Evolutionary conservation across 2,888 invertebrate species (phyloP), one percentile per base, ranked within the genome.

Genomic region (Lypha dubia): DNA sequence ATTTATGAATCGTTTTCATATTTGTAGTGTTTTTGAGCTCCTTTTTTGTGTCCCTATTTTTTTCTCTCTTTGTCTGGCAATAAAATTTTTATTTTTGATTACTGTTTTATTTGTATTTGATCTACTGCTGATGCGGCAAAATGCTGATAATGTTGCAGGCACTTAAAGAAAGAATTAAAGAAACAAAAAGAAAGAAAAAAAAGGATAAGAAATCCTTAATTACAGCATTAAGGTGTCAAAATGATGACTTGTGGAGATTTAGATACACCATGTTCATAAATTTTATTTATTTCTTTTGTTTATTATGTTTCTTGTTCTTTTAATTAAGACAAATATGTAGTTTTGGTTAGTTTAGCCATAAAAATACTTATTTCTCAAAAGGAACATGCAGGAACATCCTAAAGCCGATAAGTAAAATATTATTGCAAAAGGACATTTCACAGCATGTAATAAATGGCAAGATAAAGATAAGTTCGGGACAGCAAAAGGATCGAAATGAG

Each of bases 151-250:
- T 87, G 88, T 83, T 87, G 85, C 53, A 35, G 11, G 4, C 7
- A 41, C 17, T 22, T 24, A 24, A 38, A 38, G 62, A 38, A 15
- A 15, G n/a, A n/a, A n/a, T n/a, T 41, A 41, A 41, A 41, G 9
- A 46, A 70, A 28, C 9, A 20, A 0, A 35, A 20, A 22, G 1
- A 24, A n/a, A n/a, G 35, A 8, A 32, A 8, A 38, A 41, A 49
- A 62, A 70, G 62, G 49, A 70, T 51, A 62, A 62, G 62, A 87
- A 85, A 88, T 88, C 88, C 89, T 89, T 90, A 90, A 90, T 90
- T 90, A 90, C 90, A 87, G 89, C 89, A 90, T 90, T 90, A 89
- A 90, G 88, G 90, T 90, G 90, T 90, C 91, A 90, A 90, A 90
- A 90, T 89, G 88, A 90, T 90, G 84, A 81, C 77, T 84, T 81